phyloP scores from a whole-genome alignment of 2,888 invertebrate species.

The Rhogogaster chlorosoma region DNA sequence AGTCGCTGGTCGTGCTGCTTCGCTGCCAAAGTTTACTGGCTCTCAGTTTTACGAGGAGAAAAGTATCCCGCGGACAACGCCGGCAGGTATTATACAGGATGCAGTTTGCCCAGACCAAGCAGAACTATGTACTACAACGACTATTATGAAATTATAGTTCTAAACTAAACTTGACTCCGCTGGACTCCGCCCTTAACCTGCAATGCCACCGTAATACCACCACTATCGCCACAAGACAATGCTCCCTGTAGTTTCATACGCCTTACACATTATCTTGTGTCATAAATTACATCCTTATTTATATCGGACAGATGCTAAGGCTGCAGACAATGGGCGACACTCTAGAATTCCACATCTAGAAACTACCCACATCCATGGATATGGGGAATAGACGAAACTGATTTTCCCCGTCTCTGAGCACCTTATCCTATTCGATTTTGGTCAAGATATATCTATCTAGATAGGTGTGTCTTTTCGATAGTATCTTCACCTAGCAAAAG shows the following conservation, averaged over 20 bases:
- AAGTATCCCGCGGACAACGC: conserved; percentile 31
- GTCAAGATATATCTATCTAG: background rate
- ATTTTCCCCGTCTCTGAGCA: background rate
- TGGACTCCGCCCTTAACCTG: conserved; percentile 39
- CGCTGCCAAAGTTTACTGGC: conserved; percentile 36
- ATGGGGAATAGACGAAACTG: background rate
- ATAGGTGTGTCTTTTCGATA: background rate
- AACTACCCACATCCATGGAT: background rate
- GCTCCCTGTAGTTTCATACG: conserved; percentile 36
- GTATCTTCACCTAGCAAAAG: background rate
- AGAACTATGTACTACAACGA: conserved; percentile 43
- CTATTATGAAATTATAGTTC: conserved; percentile 48
- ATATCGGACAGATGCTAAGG: conserved; percentile 50
- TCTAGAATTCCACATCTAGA: background rate
- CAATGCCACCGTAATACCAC: conserved; percentile 33
- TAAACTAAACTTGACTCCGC: conserved; percentile 25
- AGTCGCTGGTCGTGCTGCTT: background rate
- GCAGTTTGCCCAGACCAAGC: conserved; percentile 29
- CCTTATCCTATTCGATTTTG: background rate
- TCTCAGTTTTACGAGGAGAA: conserved; percentile 38
- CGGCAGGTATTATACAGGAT: conserved; percentile 18
- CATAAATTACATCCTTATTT: conserved; percentile 45
- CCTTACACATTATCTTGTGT: conserved; percentile 36
- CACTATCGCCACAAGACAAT: conserved; percentile 40
- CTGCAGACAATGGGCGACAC: conserved; percentile 30